phyloP scores from a whole-genome alignment of 2,888 invertebrate genomes.

The Nemotelus nigrinus region DNA sequence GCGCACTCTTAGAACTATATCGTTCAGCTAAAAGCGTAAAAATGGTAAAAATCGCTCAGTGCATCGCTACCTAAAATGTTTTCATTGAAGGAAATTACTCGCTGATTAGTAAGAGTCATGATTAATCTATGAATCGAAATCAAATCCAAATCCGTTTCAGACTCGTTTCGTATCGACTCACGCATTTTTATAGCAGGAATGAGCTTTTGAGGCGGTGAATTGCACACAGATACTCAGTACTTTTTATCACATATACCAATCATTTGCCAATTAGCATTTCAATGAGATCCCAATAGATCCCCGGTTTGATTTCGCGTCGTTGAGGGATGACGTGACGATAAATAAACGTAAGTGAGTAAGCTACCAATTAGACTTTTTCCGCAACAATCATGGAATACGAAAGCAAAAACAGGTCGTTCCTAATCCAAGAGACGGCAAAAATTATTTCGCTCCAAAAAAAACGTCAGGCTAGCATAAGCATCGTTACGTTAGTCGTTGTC shows the following conservation, averaged over 20 bases:
- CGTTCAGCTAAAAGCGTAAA: background rate
- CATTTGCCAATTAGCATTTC: conserved; percentile 44
- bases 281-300: conserved; percentile 37
- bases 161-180: conserved; percentile 21
- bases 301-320: conserved; percentile 10
- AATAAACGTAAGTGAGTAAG: background rate
- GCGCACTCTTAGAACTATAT: background rate
- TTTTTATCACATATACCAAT: conserved; percentile 40
- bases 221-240: background rate
- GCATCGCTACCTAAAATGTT: conserved; percentile 10
- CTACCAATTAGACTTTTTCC: conserved; percentile 20
- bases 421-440: conserved; percentile 3
- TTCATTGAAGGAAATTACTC: conserved; percentile 42
- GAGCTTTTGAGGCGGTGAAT: too few species aligned
- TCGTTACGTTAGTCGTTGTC: too few species aligned
- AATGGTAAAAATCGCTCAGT: conserved; percentile 3
- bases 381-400: background rate
- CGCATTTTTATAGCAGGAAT: background rate
- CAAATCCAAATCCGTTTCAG: background rate
- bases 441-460: conserved; percentile 5
- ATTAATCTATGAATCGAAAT: conserved; percentile 28
- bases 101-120: conserved; percentile 36
- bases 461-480: too few species aligned
- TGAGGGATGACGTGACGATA: too few species aligned
- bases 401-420: background rate